These are phyloP conservation scores for Leptinotarsa peninsularis DNA, from an alignment of 2,888 invertebrate species.

Conservation along the genomic window DNA sequence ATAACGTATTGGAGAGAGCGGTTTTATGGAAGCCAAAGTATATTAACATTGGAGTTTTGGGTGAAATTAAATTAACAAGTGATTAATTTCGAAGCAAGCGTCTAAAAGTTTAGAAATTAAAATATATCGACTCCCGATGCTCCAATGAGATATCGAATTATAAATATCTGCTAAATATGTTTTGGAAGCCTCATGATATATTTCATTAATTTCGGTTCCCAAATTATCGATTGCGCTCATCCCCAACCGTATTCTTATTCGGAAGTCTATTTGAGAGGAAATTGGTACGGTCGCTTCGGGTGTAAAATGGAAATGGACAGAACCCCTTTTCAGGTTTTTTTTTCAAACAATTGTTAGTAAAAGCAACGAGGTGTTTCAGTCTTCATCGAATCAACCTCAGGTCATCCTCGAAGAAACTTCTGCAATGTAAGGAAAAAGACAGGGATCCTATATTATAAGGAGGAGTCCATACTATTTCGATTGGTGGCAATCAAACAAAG, in stretches of 20 bases:
- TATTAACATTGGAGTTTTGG: slow-evolving; percentile 46
- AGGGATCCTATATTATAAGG: too few relatives aligned
- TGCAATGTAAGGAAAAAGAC: too few relatives aligned
- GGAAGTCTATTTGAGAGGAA: slow-evolving; percentile 23
- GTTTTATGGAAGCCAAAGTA: slow-evolving; percentile 45
- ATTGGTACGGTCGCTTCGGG: neutral
- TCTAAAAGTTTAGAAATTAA: slow-evolving; percentile 55
- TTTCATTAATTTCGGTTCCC: slow-evolving; percentile 48
- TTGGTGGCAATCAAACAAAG: too few relatives aligned
- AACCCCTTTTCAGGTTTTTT: neutral
- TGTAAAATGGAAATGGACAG: neutral
- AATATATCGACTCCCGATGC: slow-evolving; percentile 56
- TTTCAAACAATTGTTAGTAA: neutral
- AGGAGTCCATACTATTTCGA: too few relatives aligned
- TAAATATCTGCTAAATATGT: slow-evolving; percentile 51
- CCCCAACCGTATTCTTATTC: slow-evolving; percentile 23
- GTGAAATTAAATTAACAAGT: slow-evolving; percentile 48
- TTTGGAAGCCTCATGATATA: slow-evolving; percentile 50
- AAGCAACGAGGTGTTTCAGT: too few relatives aligned
- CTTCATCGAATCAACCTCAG: too few relatives aligned
- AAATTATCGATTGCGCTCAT: slow-evolving; percentile 38
- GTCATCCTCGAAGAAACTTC: too few relatives aligned
- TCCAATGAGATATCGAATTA: slow-evolving; percentile 55
- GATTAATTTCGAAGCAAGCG: slow-evolving; percentile 47
- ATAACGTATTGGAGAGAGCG: slow-evolving; percentile 42